Evolutionary conservation across 2,113 vertebrate species (phyloP).

Genomic region (Petaurus breviceps): DNA sequence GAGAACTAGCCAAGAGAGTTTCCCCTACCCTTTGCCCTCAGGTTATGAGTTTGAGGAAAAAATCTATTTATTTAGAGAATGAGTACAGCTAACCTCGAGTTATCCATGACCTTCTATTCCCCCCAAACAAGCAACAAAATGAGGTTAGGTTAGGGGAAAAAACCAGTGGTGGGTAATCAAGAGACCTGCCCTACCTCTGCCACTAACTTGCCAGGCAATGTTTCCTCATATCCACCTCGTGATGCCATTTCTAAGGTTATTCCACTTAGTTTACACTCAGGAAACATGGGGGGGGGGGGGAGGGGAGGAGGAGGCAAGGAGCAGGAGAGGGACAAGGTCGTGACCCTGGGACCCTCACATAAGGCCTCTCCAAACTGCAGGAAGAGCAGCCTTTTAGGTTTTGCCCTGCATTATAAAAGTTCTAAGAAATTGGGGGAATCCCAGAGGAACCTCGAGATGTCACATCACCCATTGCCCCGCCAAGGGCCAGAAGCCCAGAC

Average conservation of each 20-base stretch:
- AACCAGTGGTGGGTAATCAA: background rate
- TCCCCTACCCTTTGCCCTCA: background rate
- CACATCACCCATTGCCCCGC: background rate
- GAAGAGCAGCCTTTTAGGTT: slow-evolving; percentile 1
- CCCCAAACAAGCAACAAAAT: background rate
- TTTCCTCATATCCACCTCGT: background rate
- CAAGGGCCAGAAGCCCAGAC: background rate
- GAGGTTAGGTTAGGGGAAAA: background rate
- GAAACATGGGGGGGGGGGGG: background rate
- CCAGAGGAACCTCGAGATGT: background rate
- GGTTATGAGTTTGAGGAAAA: background rate
- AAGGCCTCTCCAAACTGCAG: background rate
- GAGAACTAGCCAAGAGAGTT: background rate
- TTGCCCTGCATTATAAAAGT: background rate
- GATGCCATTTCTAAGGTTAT: background rate
- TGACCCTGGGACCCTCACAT: background rate
- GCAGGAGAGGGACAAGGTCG: background rate
- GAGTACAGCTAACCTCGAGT: too few species aligned
- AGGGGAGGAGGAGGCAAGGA: background rate
- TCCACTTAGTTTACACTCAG: background rate
- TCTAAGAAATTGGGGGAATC: background rate
- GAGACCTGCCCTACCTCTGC: background rate
- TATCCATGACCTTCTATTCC: background rate
- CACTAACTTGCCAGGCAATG: background rate
- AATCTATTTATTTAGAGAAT: background rate